A percentile compares a stretch with the other conserved stretches of the same genome.
phyloP scores from a whole-genome alignment of 2,113 vertebrate genomes.

The Mobula hypostoma region DNA sequence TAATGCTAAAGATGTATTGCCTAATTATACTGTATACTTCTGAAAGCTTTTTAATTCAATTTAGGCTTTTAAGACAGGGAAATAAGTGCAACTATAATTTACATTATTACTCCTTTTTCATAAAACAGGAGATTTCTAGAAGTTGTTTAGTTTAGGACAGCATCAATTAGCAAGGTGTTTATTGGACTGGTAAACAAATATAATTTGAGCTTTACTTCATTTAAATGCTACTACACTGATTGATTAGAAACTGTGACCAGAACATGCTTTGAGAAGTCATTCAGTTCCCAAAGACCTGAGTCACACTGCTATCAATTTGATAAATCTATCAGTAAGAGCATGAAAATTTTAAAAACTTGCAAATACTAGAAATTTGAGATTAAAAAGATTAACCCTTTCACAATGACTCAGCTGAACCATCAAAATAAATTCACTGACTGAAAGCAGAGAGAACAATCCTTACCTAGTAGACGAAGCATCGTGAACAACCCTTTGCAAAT shows the following conservation, averaged over 20 bases:
- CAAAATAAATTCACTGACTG: neutral
- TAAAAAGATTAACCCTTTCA: too few species aligned
- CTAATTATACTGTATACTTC: neutral
- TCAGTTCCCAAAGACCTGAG: neutral
- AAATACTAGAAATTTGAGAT: too few species aligned
- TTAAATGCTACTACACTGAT: neutral
- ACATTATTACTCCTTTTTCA: neutral
- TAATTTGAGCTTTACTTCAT: too few species aligned
- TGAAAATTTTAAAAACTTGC: neutral
- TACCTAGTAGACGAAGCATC: neutral
- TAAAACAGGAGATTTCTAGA: neutral
- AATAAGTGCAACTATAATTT: neutral
- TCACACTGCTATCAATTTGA: conserved; percentile 22
- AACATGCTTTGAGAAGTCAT: neutral
- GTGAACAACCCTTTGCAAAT: neutral
- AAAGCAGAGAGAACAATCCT: neutral
- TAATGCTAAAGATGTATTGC: neutral
- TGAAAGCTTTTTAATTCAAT: neutral
- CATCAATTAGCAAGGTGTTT: neutral
- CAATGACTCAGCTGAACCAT: too few species aligned
- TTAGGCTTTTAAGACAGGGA: neutral
- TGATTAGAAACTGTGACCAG: neutral
- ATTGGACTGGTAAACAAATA: neutral
- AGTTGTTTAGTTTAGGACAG: neutral
- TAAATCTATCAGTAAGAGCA: neutral